phyloP scores from a whole-genome alignment of 2,113 vertebrate species.

The Elgaria multicarinata region DNA sequence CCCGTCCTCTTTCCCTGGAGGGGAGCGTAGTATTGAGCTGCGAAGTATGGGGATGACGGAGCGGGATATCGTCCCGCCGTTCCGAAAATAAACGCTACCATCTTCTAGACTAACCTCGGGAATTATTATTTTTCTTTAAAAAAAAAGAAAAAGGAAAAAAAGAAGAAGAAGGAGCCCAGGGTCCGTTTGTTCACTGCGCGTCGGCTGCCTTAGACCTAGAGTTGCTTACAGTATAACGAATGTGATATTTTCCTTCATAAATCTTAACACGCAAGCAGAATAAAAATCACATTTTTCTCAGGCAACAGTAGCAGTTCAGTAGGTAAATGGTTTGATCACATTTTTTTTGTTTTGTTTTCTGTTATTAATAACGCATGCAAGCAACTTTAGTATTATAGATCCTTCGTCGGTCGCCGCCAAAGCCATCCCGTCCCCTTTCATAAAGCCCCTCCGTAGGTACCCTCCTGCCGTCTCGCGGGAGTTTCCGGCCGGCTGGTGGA shows the following conservation, averaged over 20 bases:
- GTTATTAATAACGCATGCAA: slow-evolving; percentile 88
- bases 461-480: slow-evolving; percentile 76
- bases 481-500: slow-evolving; percentile 80
- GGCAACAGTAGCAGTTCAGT: slow-evolving; percentile 87
- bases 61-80: slow-evolving; percentile 43
- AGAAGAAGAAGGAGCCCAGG: slow-evolving; percentile 66
- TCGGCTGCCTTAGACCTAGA: slow-evolving; percentile 70
- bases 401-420: slow-evolving; percentile 53
- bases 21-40: not conserved
- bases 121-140: slow-evolving; percentile 28
- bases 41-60: not conserved
- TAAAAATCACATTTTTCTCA: slow-evolving; percentile 86
- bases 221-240: slow-evolving; percentile 80
- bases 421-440: slow-evolving; percentile 51
- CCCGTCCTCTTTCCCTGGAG: slow-evolving; percentile 66
- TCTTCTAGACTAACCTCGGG: slow-evolving; percentile 68
- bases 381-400: slow-evolving; percentile 80
- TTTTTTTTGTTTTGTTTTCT: slow-evolving; percentile 68
- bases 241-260: slow-evolving; percentile 81
- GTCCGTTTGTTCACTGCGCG: slow-evolving; percentile 50
- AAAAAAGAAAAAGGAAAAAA: not conserved
- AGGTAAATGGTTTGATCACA: slow-evolving; percentile 84
- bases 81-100: slow-evolving; percentile 49
- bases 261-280: slow-evolving; percentile 84
- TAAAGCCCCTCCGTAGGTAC: slow-evolving; percentile 79